Evolutionary conservation across 2,888 invertebrate genomes (phyloP), one percentile per base, ranked within the genome.

Genomic region (Polyommatus icarus): DNA sequence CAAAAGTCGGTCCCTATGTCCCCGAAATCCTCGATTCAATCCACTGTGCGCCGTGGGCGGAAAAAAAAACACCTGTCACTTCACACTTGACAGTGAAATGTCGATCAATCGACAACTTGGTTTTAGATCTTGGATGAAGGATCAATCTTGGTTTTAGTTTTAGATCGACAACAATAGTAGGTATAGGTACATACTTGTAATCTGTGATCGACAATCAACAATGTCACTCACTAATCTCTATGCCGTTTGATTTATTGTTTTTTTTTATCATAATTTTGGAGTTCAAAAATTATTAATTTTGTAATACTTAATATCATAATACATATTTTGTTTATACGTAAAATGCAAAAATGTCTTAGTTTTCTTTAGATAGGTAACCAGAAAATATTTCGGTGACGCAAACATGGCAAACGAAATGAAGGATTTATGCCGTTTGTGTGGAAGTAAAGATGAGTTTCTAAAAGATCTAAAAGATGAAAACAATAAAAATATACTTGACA

Each of bases 371-470:
- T 67, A 29, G 29, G 12, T 1, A 15, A 54, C 54, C 18, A 18
- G 54, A 54, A 54, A 54, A 67, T 20, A 67, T 32, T 67, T 67
- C 6, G 15, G 29, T 40, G 54, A 36, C 71, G 32, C 73, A 54
- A 81, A 81, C 79, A 83, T 82, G 80, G 80, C 81, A 77, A 79
- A 81, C 78, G 79, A 82, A 78, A 78, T 90, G 32, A 89, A 88
- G 83, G 88, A 91, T 79, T 84, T 93, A 82, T 94, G 94, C 86
- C 89, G 94, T 86, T 81, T 94, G 78, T 94, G 94, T 88, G 92
- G 89, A 76, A 90, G 87, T 83, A 89, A 89, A 83, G 87, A 91
- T 78, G 89, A 89, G 77, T 87, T 90, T 85, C 87, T 87, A 73
- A 94, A 93, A 83, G 92, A 93, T 86, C 85, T 94, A 78, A 82